phyloP scores from a whole-genome alignment of 2,888 invertebrate genomes.

The Phaonia tiefii region DNA sequence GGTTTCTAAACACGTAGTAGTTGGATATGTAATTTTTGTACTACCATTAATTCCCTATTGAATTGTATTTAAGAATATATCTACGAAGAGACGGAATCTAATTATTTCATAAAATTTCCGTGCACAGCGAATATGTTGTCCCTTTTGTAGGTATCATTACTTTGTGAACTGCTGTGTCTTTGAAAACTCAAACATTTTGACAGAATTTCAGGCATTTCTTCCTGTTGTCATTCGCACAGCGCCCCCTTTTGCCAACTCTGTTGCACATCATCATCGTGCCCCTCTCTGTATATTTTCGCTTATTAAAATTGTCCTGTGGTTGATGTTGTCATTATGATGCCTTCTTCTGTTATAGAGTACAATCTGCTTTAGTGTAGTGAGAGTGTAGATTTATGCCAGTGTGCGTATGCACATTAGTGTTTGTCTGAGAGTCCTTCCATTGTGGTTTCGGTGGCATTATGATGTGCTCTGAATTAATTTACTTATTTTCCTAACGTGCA shows the following conservation, averaged over 20 bases:
- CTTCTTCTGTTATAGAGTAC: slow-evolving; percentile 2
- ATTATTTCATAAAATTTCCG: no score
- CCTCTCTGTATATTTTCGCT: no score
- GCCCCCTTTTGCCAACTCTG: not conserved
- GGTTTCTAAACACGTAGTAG: no score
- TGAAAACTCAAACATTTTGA: no score
- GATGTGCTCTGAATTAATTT: slow-evolving; percentile 54
- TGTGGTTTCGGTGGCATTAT: slow-evolving; percentile 31
- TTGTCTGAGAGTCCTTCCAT: not conserved
- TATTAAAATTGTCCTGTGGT: no score
- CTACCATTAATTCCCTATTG: no score
- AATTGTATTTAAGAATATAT: no score
- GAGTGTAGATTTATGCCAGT: not conserved
- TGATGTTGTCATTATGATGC: slow-evolving; percentile 18
- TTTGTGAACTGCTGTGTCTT: not conserved
- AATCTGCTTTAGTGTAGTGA: no score
- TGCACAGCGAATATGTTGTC: no score
- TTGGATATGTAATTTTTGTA: no score
- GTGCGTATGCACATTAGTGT: not conserved
- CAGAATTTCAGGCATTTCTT: no score
- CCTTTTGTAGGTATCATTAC: not conserved
- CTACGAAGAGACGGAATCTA: no score
- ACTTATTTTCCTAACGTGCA: slow-evolving; percentile 27
- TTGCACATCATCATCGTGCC: slow-evolving; percentile 1
- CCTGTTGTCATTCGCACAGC: not conserved